Evolutionary conservation across 1,140 invertebrate species (phyloP).

Genomic region (Caenorhabditis remanei): DNA sequence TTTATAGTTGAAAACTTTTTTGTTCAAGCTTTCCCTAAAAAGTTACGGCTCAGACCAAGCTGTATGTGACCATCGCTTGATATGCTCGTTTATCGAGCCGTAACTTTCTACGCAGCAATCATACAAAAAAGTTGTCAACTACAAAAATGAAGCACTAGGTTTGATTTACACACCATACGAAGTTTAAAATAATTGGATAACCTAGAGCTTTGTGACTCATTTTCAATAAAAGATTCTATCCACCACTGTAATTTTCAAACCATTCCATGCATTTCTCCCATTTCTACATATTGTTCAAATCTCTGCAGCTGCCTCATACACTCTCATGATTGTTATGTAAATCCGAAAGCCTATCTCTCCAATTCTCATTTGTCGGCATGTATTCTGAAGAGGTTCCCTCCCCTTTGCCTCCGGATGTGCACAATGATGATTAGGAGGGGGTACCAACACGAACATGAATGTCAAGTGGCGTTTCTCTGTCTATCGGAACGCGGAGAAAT

Average conservation of each 20-base stretch:
- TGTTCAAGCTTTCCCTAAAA: too few species aligned
- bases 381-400: background rate
- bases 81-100: too few species aligned
- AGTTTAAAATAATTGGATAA: too few species aligned
- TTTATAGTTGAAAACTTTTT: too few species aligned
- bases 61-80: too few species aligned
- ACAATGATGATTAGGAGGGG: conserved; percentile 18
- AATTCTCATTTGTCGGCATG: background rate
- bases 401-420: conserved; percentile 36
- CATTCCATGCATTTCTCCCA: background rate
- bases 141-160: too few species aligned
- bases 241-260: background rate
- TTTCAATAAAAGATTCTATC: too few species aligned
- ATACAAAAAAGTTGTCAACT: too few species aligned
- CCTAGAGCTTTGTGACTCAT: too few species aligned
- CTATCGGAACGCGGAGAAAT: background rate
- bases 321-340: conserved; percentile 31
- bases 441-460: conserved; percentile 23
- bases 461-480: background rate
- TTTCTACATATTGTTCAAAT: background rate
- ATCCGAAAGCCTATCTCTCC: background rate
- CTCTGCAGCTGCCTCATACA: background rate
- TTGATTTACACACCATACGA: too few species aligned
- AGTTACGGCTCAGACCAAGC: too few species aligned
- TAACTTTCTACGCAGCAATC: too few species aligned